Percentiles rank a stretch among this genome's conserved stretches.
phyloP scores from a whole-genome alignment of 2,888 invertebrate genomes.

The Eupithecia pulchellata region DNA sequence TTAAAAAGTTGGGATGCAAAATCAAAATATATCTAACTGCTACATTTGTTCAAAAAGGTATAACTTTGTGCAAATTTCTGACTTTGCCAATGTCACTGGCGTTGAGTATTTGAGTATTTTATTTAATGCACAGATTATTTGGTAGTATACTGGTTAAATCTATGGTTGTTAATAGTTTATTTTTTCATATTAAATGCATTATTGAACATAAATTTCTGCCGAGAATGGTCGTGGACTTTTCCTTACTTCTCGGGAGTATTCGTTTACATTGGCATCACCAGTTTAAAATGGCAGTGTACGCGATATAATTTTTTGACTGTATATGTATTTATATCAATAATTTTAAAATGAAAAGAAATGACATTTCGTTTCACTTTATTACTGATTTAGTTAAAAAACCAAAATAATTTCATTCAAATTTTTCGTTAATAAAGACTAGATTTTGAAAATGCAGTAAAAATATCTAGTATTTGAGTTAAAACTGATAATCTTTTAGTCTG shows the following conservation, averaged over 20 bases:
- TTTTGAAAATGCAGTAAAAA: constrained; percentile 16
- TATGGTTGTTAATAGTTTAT: not conserved
- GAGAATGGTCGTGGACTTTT: not conserved
- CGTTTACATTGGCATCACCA: constrained; percentile 17
- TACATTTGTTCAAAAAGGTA: too few species aligned
- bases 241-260: not conserved
- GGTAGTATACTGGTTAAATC: not conserved
- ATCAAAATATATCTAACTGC: too few species aligned
- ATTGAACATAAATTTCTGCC: not conserved
- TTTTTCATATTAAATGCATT: not conserved
- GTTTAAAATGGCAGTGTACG: constrained; percentile 14
- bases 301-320: not conserved
- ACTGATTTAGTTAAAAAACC: not conserved
- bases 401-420: not conserved
- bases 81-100: not conserved
- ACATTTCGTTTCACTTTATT: not conserved
- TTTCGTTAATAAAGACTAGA: constrained; percentile 21
- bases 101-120: not conserved
- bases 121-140: not conserved
- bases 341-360: not conserved
- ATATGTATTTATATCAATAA: not conserved
- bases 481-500: not conserved
- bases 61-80: not conserved
- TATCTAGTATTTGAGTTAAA: not conserved
- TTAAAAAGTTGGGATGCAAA: too few species aligned